Evolutionary conservation across 2,888 invertebrate species (phyloP).

Genomic region (Corythucha ciliata): DNA sequence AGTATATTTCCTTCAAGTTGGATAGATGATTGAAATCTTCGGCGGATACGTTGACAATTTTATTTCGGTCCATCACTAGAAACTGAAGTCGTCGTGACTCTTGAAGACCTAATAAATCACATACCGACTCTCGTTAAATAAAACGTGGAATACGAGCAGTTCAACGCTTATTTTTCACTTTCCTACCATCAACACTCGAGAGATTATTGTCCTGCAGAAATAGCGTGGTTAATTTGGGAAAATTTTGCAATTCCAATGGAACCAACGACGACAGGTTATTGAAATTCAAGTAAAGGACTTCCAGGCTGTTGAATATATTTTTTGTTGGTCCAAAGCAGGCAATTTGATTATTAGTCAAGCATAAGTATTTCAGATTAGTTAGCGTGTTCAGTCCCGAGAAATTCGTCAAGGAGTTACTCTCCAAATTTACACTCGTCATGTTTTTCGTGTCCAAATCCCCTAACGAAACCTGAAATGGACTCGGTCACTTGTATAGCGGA

Average conservation of each 20-base stretch:
- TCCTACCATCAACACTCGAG: constrained; percentile 18
- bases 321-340: constrained; percentile 22
- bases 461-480: too few relatives aligned
- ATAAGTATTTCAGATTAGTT: constrained; percentile 21
- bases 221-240: constrained; percentile 24
- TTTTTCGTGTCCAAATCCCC: constrained; percentile 10
- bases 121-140: too few relatives aligned
- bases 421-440: constrained; percentile 27
- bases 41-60: constrained; percentile 14
- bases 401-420: constrained; percentile 22
- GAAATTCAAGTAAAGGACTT: constrained; percentile 24
- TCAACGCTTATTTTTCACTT: neutral
- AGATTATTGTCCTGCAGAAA: constrained; percentile 27
- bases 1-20: constrained; percentile 24
- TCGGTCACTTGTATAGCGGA: too few relatives aligned
- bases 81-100: constrained; percentile 19
- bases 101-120: constrained; percentile 17
- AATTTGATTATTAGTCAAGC: constrained; percentile 26
- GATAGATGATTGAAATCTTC: constrained; percentile 18
- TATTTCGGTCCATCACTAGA: constrained; percentile 27
- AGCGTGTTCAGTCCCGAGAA: constrained; percentile 19
- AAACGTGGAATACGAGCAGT: neutral
- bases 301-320: constrained; percentile 20
- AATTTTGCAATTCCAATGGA: constrained; percentile 23
- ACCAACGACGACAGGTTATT: constrained; percentile 22